Evolutionary conservation across 2,113 vertebrate species (phyloP), one percentile per base, ranked within the genome.

Genomic region (Hiodon alosoides): DNA sequence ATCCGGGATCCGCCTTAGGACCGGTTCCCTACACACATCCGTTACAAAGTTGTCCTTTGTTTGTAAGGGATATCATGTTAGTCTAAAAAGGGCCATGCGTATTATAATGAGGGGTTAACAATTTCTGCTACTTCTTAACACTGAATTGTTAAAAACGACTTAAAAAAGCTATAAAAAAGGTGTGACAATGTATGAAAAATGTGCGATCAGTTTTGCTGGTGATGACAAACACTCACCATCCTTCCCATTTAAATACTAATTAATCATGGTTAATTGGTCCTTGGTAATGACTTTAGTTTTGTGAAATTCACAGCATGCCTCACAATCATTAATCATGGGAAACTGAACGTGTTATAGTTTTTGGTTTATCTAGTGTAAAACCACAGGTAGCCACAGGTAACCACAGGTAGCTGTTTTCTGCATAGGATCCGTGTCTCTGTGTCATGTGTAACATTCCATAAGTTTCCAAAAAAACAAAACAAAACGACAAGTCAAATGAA

Each of bases 131-230:
- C 31, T 31, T 31, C 31, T 31, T 31, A 31, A 31, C 0, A 31
- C 31, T 31, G 31, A 31, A 31, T 31, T 31, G 31, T 31, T 31
- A 31, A 31, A 31, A 31, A 31, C 31, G 2, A 31, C 31, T 31
- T 31, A 1, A 31, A 31, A 31, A 31, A 31, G 31, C 31, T 31
- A 2, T 31, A 31, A 31, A 31, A 31, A 31, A 1, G 31, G 31
- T 31, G 31, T 31, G 31, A 31, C 31, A 31, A 31, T 31, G 31
- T 31, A 31, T 31, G 71, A 77, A 76, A 82, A 75, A 10, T 13
- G 51, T 86, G 86, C 82, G 87, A 90, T 91, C 86, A 83, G 90
- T 86, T 90, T 88, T 87, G 84, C 88, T 89, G 88, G 87, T 90
- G 87, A 87, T 79, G 86, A 91, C 88, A 90, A 90, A 88, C 31